Conservation (phyloP, 2,888 invertebrate genomes). For the Pachycephus smyrnensis region DNA sequence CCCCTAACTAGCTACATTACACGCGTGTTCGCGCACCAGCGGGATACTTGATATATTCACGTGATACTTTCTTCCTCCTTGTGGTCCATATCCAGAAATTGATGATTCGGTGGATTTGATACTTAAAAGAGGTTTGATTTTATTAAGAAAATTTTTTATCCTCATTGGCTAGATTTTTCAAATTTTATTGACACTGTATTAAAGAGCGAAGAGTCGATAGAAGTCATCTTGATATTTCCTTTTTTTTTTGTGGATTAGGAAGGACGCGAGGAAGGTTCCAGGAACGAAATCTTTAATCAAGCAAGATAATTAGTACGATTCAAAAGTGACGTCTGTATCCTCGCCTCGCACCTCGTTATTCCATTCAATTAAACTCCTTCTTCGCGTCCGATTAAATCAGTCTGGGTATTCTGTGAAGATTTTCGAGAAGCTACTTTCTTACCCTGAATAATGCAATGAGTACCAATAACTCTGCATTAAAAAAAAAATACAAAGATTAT, state of each 20-base stretch:
- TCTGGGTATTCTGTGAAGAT: background rate
- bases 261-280: conserved; percentile 49
- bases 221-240: background rate
- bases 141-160: background rate
- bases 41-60: conserved; percentile 19
- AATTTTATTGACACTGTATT: background rate
- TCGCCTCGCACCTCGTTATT: conserved; percentile 40
- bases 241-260: background rate
- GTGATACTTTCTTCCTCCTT: background rate
- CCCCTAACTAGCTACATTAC: conserved; percentile 5
- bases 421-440: background rate
- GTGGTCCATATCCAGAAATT: background rate
- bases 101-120: background rate
- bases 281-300: conserved; percentile 61
- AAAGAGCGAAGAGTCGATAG: background rate
- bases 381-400: conserved; percentile 42
- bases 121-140: background rate
- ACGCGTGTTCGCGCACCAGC: conserved; percentile 27
- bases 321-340: conserved; percentile 58
- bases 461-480: background rate
- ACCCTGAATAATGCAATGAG: background rate
- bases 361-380: conserved; percentile 50
- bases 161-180: background rate
- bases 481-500: background rate
- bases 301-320: conserved; percentile 60